Evolutionary conservation across 2,797 vertebrate species (phyloP), one percentile per base, ranked within the genome.

Genomic region (Thalassophryne amazonica): DNA sequence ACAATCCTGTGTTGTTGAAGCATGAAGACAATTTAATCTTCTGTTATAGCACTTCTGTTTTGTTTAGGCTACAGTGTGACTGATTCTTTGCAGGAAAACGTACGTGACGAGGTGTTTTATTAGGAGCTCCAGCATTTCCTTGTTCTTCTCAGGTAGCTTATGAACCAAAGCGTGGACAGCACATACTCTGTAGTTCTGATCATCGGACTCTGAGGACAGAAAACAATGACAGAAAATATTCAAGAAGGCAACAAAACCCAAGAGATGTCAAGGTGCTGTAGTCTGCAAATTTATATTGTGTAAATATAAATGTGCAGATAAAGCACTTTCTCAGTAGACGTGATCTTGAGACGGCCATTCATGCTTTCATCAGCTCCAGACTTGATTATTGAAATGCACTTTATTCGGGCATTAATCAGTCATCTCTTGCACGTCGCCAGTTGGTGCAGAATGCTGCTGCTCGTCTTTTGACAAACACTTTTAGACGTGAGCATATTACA

Each of bases 101-200:
- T 94, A 97, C 96, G 86, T 94, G 84, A 95, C 93, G 16, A 98
- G 90, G 78, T 99, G 96, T 79, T 94, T 94, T 73, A 95, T 94
- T 54, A 98, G 87, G 53, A 97, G 88, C 86, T 97, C 95, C 91
- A 97, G 88, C 95, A 98, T 97, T 86, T 99, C 94, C 68, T 90
- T 92, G 88, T 97, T 97, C 76, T 89, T 95, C 54, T 96, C 94
- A 0, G 96, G 96, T 42, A 99, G 85, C 73, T 93, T 96, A 67
- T 98, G 93, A 46, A 98, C 93, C 81, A 98, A 74, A 0, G 94
- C 90, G 5, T 98, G 96, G 36, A 98, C 93, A 1, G 95, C 95
- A 68, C 95, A 92, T 42, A 98, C 94, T 52, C 96, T 90, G 89
- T 97, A 97, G 80, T 96, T 97, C 65, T 97, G 96, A 79, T 98